Evolutionary conservation across 2,888 invertebrate species (phyloP).

Genomic region (Ischnus inquisitorius): DNA sequence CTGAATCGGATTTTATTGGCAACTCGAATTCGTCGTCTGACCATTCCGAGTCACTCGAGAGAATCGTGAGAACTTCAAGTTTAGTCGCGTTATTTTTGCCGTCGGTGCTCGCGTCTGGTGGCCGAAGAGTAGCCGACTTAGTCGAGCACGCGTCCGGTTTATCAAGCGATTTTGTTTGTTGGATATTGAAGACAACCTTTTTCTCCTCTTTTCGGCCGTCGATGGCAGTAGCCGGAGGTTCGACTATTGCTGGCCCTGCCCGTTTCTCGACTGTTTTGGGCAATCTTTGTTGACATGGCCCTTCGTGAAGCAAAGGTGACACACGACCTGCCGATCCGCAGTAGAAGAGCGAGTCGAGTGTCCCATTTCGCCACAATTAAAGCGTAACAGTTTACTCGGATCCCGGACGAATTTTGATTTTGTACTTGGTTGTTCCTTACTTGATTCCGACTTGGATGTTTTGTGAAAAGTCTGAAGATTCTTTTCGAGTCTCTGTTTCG

Average conservation of each 20-base stretch:
- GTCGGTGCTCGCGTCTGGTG: too few relatives aligned
- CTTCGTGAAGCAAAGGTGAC: neutral
- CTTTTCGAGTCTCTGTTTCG: neutral
- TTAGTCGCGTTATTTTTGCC: too few relatives aligned
- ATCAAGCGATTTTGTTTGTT: neutral
- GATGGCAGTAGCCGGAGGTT: neutral
- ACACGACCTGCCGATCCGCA: slow-evolving; percentile 41
- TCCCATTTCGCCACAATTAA: neutral
- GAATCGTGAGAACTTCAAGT: neutral
- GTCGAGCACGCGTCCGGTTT: neutral
- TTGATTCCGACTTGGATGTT: neutral
- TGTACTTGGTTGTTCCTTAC: too few relatives aligned
- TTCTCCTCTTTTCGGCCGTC: too few relatives aligned
- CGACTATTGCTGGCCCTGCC: neutral
- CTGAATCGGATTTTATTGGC: too few relatives aligned
- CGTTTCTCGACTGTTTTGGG: slow-evolving; percentile 39
- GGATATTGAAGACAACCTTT: too few relatives aligned
- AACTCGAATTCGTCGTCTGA: neutral
- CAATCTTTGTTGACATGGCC: slow-evolving; percentile 46
- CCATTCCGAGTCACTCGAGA: neutral
- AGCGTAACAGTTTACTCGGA: neutral
- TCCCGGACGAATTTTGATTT: neutral
- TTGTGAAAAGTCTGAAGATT: neutral
- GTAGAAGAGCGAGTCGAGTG: neutral
- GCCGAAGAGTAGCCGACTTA: too few relatives aligned